These are phyloP conservation scores for Notamacropus eugenii DNA, from an alignment of 2,797 vertebrate genomes.

Conservation along the genomic window DNA sequence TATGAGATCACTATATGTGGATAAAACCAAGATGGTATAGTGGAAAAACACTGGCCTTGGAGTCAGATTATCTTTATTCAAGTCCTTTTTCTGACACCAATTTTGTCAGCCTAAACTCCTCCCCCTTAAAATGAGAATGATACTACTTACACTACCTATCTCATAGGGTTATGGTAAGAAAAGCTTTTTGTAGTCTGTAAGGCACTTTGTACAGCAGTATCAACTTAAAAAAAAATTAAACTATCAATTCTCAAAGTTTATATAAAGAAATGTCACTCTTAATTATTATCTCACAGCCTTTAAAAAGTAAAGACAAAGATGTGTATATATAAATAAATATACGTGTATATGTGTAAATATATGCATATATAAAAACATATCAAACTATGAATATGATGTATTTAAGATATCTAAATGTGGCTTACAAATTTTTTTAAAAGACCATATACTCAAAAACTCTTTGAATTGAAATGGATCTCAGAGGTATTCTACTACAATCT, in stretches of 20 bases:
- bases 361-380: too few relatives aligned
- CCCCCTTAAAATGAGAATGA: neutral
- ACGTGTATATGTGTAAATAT: too few relatives aligned
- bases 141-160: neutral
- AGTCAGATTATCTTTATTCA: neutral
- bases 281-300: neutral
- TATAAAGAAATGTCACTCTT: too few relatives aligned
- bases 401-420: neutral
- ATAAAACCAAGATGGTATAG: neutral
- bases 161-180: neutral
- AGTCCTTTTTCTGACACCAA: neutral
- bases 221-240: neutral
- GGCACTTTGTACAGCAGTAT: neutral
- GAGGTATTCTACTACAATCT: neutral
- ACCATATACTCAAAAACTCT: neutral
- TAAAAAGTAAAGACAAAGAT: neutral
- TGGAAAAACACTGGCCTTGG: neutral
- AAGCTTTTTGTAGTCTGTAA: neutral
- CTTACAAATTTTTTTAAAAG: neutral
- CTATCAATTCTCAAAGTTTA: too few relatives aligned
- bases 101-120: neutral
- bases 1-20: neutral
- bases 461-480: neutral
- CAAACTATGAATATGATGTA: neutral
- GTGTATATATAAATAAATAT: too few relatives aligned